These are phyloP conservation scores for Atlantisia rogersi DNA, from an alignment of 2,113 vertebrate genomes.

Conservation along the genomic window DNA sequence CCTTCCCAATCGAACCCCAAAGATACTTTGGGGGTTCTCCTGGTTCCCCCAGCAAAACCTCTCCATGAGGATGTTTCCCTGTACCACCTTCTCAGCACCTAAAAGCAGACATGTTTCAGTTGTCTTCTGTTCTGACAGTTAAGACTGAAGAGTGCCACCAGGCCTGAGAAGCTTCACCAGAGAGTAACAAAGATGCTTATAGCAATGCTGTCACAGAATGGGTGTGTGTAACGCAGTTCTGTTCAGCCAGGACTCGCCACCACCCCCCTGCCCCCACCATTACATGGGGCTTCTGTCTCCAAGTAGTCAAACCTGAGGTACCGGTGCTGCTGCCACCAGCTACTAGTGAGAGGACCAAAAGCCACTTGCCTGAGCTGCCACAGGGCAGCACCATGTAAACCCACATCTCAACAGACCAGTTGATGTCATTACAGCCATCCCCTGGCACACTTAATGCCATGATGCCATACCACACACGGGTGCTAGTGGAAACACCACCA, in stretches of 20 bases:
- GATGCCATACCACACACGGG: rapidly evolving
- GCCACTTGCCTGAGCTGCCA: neutral
- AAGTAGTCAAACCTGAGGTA: neutral
- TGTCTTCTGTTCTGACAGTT: neutral
- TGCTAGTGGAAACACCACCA: neutral
- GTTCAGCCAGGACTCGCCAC: neutral
- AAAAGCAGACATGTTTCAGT: neutral
- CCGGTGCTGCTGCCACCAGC: neutral
- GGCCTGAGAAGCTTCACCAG: neutral
- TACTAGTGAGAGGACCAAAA: neutral
- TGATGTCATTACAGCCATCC: neutral
- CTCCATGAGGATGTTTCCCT: neutral
- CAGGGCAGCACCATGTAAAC: neutral
- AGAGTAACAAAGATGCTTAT: rapidly evolving
- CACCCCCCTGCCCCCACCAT: neutral
- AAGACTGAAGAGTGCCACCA: neutral
- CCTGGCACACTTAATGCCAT: neutral
- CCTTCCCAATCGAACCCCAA: neutral
- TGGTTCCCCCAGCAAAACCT: neutral
- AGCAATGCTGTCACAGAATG: neutral
- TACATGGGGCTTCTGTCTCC: neutral
- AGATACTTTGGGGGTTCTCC: neutral
- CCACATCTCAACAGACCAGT: rapidly evolving
- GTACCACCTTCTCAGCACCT: neutral
- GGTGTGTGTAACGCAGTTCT: neutral